Conservation (phyloP, 2,797 vertebrate species). For the Periparus ater region DNA sequence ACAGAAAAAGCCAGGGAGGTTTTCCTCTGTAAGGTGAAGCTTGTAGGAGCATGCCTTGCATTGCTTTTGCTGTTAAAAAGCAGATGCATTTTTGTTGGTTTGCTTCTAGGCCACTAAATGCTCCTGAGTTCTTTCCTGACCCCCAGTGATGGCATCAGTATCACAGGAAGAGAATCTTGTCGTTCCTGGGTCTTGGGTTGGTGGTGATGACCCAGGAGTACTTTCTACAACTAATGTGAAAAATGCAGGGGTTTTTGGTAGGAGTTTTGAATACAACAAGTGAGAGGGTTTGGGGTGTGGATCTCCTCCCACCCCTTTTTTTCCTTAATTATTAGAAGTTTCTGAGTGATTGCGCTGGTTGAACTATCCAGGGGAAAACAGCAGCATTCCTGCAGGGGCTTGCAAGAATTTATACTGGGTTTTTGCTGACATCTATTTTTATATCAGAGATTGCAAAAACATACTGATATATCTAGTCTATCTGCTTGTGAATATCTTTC, state of each 20-base stretch:
- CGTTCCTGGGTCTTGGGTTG: not conserved
- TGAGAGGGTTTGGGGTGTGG: not conserved
- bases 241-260: not conserved
- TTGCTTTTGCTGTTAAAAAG: not conserved
- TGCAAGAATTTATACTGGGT: conserved; percentile 11
- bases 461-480: conserved; percentile 11
- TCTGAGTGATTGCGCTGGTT: not conserved
- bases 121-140: not conserved
- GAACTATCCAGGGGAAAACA: not conserved
- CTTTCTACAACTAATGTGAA: not conserved
- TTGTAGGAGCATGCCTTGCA: not conserved
- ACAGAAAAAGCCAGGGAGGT: not conserved
- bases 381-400: conserved; percentile 19
- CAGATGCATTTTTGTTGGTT: not conserved
- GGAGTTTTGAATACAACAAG: not conserved
- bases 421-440: conserved; percentile 40
- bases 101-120: not conserved
- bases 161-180: not conserved
- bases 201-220: not conserved
- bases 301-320: not conserved
- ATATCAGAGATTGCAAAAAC: conserved; percentile 22
- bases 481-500: not conserved
- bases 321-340: not conserved
- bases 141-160: not conserved
- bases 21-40: conserved; percentile 5